Percentiles rank a stretch among this genome's conserved stretches.
These are phyloP conservation scores for Sciurus vulgaris DNA, from an alignment of 2,797 vertebrate genomes.

Conservation along the genomic window DNA sequence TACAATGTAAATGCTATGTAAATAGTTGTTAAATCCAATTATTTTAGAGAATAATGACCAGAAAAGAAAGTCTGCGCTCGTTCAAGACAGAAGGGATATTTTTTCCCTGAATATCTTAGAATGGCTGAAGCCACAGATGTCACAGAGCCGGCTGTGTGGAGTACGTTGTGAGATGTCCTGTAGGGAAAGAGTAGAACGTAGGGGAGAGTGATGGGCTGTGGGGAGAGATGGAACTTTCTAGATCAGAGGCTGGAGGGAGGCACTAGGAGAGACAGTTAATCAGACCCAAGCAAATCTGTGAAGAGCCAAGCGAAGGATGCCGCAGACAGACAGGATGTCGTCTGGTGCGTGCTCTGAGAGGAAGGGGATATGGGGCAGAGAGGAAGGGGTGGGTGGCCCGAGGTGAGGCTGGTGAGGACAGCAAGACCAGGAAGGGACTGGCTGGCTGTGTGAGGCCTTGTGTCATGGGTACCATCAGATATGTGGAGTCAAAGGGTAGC, in stretches of 20 bases:
- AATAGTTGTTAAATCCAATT: background rate
- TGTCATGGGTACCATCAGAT: background rate
- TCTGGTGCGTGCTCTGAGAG: background rate
- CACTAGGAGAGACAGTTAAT: background rate
- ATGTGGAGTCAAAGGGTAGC: fast-evolving
- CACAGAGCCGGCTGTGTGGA: background rate
- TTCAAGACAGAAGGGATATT: background rate
- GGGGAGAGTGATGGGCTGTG: background rate
- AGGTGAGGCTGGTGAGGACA: background rate
- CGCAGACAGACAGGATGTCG: background rate
- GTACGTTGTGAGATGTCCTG: background rate
- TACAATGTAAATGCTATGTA: background rate
- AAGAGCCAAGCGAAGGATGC: background rate
- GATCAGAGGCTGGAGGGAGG: too few species aligned
- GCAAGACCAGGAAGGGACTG: background rate
- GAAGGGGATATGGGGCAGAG: background rate
- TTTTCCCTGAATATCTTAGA: background rate
- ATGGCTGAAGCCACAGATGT: background rate
- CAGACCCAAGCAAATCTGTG: background rate
- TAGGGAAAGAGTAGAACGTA: background rate
- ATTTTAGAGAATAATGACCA: background rate
- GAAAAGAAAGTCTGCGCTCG: background rate
- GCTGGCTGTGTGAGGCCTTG: background rate
- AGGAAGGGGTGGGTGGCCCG: background rate
- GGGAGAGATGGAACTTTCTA: background rate